These are phyloP conservation scores for Thryonomys swinderianus DNA, from an alignment of 2,113 vertebrate genomes.

Conservation along the genomic window DNA sequence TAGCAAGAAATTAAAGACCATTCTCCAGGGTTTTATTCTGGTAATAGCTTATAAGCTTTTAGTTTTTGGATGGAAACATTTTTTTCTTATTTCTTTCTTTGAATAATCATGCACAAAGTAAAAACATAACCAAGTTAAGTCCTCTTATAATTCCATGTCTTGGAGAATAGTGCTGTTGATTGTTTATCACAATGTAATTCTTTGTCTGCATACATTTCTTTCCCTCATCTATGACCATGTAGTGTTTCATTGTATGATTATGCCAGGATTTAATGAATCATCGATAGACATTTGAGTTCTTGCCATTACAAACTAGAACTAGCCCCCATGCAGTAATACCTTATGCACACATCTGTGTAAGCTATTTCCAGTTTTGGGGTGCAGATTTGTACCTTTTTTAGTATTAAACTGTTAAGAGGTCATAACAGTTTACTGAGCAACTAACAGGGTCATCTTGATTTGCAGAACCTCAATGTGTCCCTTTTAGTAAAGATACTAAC, in stretches of 20 bases:
- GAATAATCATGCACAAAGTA: neutral
- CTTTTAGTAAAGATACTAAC: conserved; percentile 39
- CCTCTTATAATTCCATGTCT: conserved; percentile 6
- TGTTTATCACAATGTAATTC: neutral
- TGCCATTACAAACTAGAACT: conserved; percentile 33
- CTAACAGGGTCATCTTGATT: neutral
- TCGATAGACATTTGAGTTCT: neutral
- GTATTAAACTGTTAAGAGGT: neutral
- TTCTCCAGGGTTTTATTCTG: conserved; percentile 52
- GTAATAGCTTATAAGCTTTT: conserved; percentile 46
- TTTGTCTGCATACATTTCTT: neutral
- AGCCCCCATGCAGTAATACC: neutral
- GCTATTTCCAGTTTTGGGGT: conserved; percentile 2
- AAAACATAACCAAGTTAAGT: conserved; percentile 32
- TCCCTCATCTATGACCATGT: neutral
- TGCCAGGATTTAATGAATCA: neutral
- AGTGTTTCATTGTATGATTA: neutral
- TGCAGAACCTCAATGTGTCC: neutral
- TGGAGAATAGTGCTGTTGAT: neutral
- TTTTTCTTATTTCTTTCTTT: neutral
- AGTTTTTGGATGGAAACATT: neutral
- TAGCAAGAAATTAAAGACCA: conserved; percentile 44
- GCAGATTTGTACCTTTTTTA: conserved; percentile 1
- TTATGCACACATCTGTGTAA: neutral
- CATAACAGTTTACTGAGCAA: neutral